A percentile compares a stretch with the other conserved stretches of the same genome.
Evolutionary conservation across 2,113 vertebrate genomes (phyloP).

Genomic region (Takifugu bimaculatus): DNA sequence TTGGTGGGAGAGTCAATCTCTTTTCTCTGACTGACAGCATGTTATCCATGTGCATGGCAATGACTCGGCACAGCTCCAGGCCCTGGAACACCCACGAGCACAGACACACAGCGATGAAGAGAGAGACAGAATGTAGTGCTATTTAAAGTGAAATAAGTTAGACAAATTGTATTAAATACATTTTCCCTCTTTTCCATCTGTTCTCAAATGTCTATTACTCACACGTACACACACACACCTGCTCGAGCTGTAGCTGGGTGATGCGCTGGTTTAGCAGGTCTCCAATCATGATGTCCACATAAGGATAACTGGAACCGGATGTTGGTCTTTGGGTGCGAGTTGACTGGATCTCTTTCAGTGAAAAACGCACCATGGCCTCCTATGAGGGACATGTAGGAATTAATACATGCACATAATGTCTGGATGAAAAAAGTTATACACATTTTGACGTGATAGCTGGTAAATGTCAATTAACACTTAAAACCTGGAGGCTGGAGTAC

Average conservation of each 20-base stretch:
- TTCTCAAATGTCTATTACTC: not conserved
- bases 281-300: slow-evolving; percentile 89
- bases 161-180: not conserved
- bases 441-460: no score
- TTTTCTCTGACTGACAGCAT: slow-evolving; percentile 87
- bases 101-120: not conserved
- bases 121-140: no score
- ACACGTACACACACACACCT: slow-evolving; percentile 72
- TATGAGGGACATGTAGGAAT: slow-evolving; percentile 33
- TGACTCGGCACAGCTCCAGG: slow-evolving; percentile 89
- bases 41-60: slow-evolving; percentile 90
- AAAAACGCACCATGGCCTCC: slow-evolving; percentile 85
- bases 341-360: slow-evolving; percentile 91
- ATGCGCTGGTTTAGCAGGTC: slow-evolving; percentile 83
- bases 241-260: slow-evolving; percentile 92
- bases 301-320: slow-evolving; percentile 87
- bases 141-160: no score
- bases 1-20: slow-evolving; percentile 89
- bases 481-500: no score
- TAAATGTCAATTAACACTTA: no score
- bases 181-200: not conserved
- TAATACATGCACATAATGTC: not conserved
- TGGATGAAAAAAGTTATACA: no score
- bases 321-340: slow-evolving; percentile 86
- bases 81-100: slow-evolving; percentile 71